phyloP scores from a whole-genome alignment of 2,113 vertebrate genomes.

The Etheostoma spectabile region DNA sequence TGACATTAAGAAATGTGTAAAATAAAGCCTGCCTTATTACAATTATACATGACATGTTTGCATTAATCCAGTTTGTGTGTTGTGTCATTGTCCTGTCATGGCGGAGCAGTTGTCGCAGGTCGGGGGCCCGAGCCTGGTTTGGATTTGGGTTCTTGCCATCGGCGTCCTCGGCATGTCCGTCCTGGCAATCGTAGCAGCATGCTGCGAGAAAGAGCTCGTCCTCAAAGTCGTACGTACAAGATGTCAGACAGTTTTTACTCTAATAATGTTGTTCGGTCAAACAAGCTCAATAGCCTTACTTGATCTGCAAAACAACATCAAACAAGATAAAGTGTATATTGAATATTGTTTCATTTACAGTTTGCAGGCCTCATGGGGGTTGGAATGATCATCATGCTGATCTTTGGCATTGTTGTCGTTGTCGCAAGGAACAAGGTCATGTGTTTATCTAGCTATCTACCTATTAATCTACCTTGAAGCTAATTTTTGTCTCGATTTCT shows the following conservation, averaged over 20 bases:
- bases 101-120: not conserved
- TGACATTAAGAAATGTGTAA: not conserved
- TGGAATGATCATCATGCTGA: constrained; percentile 74
- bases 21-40: not conserved
- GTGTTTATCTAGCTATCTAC: not conserved
- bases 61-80: not conserved
- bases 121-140: constrained; percentile 3
- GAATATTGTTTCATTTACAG: constrained; percentile 37
- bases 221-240: constrained; percentile 66
- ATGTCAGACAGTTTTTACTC: too few relatives aligned
- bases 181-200: constrained; percentile 61
- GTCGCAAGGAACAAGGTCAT: constrained; percentile 50
- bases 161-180: constrained; percentile 51
- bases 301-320: not conserved
- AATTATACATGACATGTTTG: not conserved
- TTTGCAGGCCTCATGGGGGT: constrained; percentile 74
- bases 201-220: constrained; percentile 30
- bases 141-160: constrained; percentile 58
- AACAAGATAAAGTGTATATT: not conserved
- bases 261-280: not conserved
- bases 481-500: not conserved
- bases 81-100: not conserved
- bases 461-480: too few relatives aligned
- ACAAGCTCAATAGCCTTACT: too few relatives aligned
- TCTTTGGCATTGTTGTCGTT: constrained; percentile 52